Evolutionary conservation across 2,113 vertebrate genomes (phyloP).

Genomic region (Lycaon pictus): DNA sequence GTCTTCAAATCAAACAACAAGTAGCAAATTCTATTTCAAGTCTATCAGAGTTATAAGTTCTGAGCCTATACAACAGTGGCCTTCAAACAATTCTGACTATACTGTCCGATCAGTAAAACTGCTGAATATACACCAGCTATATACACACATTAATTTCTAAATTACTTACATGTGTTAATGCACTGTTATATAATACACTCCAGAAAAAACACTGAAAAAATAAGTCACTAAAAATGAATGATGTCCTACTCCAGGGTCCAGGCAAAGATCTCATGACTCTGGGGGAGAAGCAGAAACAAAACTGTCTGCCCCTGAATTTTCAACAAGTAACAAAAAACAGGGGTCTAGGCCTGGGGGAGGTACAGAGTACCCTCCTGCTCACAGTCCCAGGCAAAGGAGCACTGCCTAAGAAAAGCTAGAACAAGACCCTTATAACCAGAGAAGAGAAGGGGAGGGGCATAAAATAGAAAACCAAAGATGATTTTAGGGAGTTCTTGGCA

Average conservation of each 20-base stretch:
- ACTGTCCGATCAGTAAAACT: not conserved
- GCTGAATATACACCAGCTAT: not conserved
- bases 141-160: not conserved
- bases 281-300: not conserved
- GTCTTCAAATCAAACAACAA: constrained; percentile 37
- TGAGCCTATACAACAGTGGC: not conserved
- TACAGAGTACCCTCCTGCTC: not conserved
- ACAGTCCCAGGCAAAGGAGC: not conserved
- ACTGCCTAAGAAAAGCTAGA: not conserved
- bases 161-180: not conserved
- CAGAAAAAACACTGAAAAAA: constrained; percentile 42
- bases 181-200: not conserved
- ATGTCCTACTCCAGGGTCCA: not conserved
- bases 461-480: constrained; percentile 2
- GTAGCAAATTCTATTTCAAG: constrained; percentile 20
- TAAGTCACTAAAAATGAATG: not conserved
- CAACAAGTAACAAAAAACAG: not conserved
- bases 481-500: not conserved
- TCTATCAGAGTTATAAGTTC: not conserved
- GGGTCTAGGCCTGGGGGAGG: not conserved
- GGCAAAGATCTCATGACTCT: not conserved
- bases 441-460: too few species aligned
- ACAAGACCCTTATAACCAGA: not conserved
- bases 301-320: not conserved
- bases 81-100: not conserved